These are phyloP conservation scores for Physeter macrocephalus DNA, from an alignment of 2,113 vertebrate species.

Conservation along the genomic window DNA sequence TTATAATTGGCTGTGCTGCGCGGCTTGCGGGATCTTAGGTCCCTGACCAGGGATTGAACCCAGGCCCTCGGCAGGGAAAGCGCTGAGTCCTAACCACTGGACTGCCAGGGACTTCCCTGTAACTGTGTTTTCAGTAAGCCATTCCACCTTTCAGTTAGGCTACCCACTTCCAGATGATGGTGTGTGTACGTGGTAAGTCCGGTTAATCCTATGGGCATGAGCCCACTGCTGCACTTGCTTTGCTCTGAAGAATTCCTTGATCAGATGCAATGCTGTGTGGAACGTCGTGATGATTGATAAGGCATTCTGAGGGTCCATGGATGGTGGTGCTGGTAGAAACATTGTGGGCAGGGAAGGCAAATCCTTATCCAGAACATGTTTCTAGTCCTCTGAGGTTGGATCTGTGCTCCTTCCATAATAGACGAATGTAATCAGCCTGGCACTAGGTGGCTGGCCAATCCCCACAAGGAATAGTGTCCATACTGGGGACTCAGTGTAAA, in stretches of 20 bases:
- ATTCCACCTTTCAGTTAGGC: not conserved
- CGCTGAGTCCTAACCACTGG: not conserved
- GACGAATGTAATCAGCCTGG: not conserved
- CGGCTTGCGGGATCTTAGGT: not conserved
- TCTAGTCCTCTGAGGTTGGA: not conserved
- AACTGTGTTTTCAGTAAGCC: not conserved
- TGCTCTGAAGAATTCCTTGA: not conserved
- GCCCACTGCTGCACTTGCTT: not conserved
- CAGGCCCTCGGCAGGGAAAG: not conserved
- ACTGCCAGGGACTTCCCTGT: not conserved
- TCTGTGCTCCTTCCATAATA: not conserved
- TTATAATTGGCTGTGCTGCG: not conserved
- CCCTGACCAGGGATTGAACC: not conserved
- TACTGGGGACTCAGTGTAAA: not conserved
- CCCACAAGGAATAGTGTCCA: not conserved
- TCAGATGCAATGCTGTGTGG: too few species aligned
- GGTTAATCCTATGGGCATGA: not conserved
- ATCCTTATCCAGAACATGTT: not conserved
- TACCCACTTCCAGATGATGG: not conserved
- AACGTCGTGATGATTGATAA: not conserved
- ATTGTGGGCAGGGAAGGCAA: not conserved
- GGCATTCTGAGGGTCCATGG: not conserved
- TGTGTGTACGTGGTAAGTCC: not conserved
- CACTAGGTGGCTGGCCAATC: not conserved
- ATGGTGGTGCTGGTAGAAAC: not conserved